Evolutionary conservation across 2,797 vertebrate species (phyloP), one percentile per base, ranked within the genome.

Genomic region (Botia almorhae): DNA sequence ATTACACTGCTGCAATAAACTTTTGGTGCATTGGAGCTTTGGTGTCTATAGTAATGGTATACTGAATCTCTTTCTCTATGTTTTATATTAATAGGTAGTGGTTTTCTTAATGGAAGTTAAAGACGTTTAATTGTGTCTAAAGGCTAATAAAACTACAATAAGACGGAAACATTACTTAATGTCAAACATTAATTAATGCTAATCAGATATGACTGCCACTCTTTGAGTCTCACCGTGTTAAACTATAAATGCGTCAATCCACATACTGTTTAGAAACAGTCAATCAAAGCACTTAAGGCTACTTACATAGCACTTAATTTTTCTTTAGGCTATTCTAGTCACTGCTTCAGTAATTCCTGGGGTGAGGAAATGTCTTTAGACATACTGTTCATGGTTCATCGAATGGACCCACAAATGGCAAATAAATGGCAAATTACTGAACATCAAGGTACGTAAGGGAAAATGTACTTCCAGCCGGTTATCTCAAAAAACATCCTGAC

Each of bases 161-260:
- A 48, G 36, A 73, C 4, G 10, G 19, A 61, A 61, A 16, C 19
- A 61, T 33, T 33, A 33, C 1, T 33, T 1, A 33, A 74, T 46
- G 36, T 46, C 19, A 46, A 46, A 19, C 46, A 21, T 23, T 71
- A 50, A 69, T 72, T 33, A 56, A 2, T 73, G 56, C 33, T 33
- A 53, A 78, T 83, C 69, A 64, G 64, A 80, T 56, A 80, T 63
- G 33, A 80, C 65, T 74, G 72, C 63, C 46, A 48, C 46, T 13
- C 46, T 11, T 48, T 48, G 8, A 56, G 69, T 36, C 61, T 14
- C 39, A 68, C 39, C 64, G 39, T 39, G 43, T n/a, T 65, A 64
- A 67, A 53, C 67, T 65, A 70, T 84, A 82, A 56, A 79, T 74
- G 19, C 46, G 73, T 76, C 26, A 74, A 75, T 81, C 58, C 36